These are phyloP conservation scores for Sebastes wilsoni DNA, from an alignment of 2,797 vertebrate species.

Conservation along the genomic window DNA sequence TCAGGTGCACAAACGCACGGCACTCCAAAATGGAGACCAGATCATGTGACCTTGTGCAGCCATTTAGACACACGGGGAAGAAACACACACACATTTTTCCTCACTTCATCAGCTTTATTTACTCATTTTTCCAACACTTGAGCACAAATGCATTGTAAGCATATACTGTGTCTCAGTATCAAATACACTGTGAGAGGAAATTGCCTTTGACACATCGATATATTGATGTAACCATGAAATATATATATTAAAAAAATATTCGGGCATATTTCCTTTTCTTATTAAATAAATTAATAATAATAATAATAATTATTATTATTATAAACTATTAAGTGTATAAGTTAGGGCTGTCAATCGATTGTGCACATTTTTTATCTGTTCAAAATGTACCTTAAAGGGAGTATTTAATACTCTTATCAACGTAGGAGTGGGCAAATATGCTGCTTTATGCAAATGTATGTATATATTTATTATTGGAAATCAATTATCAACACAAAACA, in stretches of 20 bases:
- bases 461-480: too few species aligned
- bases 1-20: slow-evolving; percentile 21
- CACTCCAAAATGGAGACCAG: slow-evolving; percentile 68
- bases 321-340: too few species aligned
- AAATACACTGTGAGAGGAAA: neutral
- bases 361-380: too few species aligned
- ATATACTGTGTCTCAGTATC: neutral
- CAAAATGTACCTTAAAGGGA: too few species aligned
- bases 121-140: neutral
- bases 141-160: neutral
- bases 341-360: too few species aligned
- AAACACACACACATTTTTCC: too few species aligned
- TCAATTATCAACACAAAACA: too few species aligned
- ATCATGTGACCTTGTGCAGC: slow-evolving; percentile 66
- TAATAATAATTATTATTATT: too few species aligned
- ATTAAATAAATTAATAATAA: too few species aligned
- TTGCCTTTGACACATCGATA: neutral
- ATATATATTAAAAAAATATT: neutral
- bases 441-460: too few species aligned
- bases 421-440: too few species aligned
- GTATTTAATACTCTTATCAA: too few species aligned
- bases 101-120: neutral
- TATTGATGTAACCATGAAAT: neutral
- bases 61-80: slow-evolving; percentile 29
- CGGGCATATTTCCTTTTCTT: neutral